A percentile compares a stretch with the other conserved stretches of the same genome.
Conservation (phyloP, 23 tunicate genomes). For the Ciona savignyi region DNA sequence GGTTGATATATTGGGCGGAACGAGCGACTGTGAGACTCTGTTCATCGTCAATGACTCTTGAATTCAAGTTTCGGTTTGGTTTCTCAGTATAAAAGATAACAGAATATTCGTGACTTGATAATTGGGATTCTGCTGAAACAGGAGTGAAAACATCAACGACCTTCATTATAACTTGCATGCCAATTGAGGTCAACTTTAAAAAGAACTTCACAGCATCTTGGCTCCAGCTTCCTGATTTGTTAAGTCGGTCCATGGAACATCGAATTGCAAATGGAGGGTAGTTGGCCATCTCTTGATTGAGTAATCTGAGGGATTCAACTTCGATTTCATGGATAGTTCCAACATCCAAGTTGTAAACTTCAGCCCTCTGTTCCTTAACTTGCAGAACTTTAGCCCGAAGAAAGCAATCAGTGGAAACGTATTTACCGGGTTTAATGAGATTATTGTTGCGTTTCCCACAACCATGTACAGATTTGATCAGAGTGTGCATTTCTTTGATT, state of each 20-base stretch:
- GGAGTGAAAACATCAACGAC: slow-evolving; percentile 13
- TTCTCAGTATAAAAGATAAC: slow-evolving; percentile 27
- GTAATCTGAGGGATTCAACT: neutral
- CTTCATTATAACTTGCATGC: slow-evolving; percentile 7
- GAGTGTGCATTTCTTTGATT: slow-evolving; percentile 13
- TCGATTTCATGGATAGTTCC: slow-evolving; percentile 6
- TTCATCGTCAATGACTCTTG: slow-evolving; percentile 27
- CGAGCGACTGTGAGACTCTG: neutral
- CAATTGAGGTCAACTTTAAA: neutral
- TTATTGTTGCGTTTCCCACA: neutral
- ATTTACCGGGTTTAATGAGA: neutral
- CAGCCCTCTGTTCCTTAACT: slow-evolving; percentile 5
- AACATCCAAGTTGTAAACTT: slow-evolving; percentile 29
- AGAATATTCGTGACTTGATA: slow-evolving; percentile 6
- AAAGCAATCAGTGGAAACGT: neutral
- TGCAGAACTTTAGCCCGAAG: slow-evolving; percentile 19
- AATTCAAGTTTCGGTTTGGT: slow-evolving; percentile 16
- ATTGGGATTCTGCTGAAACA: neutral
- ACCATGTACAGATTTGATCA: neutral
- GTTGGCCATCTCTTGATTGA: slow-evolving; percentile 8
- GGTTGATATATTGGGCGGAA: neutral
- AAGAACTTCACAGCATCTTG: neutral
- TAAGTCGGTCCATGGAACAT: slow-evolving; percentile 29
- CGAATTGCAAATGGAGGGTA: slow-evolving; percentile 32
- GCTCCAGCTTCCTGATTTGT: slow-evolving; percentile 3